Evolutionary conservation across 2,888 invertebrate genomes (phyloP).

Genomic region (Drosophila quinaria): DNA sequence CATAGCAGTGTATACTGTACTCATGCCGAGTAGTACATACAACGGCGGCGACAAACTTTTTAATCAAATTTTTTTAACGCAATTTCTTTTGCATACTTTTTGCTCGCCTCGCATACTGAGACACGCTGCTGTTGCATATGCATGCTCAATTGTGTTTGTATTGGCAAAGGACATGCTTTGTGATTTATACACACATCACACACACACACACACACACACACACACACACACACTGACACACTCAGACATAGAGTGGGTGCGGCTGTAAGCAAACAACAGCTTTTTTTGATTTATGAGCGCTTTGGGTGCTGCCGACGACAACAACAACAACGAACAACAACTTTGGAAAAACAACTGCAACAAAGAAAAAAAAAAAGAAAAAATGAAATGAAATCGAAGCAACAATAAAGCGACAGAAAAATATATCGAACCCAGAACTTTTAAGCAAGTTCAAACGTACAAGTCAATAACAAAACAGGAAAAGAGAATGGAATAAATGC

Average conservation of each 20-base stretch:
- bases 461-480: slow-evolving; percentile 41
- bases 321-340: slow-evolving; percentile 19
- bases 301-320: slow-evolving; percentile 66
- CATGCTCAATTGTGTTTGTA: slow-evolving; percentile 77
- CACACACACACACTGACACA: slow-evolving; percentile 50
- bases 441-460: slow-evolving; percentile 55
- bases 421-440: slow-evolving; percentile 67
- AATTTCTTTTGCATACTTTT: slow-evolving; percentile 73
- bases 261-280: slow-evolving; percentile 76
- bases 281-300: slow-evolving; percentile 79
- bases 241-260: slow-evolving; percentile 40
- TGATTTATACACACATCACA: slow-evolving; percentile 78
- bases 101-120: slow-evolving; percentile 40
- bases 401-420: slow-evolving; percentile 52
- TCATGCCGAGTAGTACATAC: slow-evolving; percentile 10
- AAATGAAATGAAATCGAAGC: slow-evolving; percentile 21
- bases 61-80: slow-evolving; percentile 79
- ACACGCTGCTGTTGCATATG: slow-evolving; percentile 64
- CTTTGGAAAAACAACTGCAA: slow-evolving; percentile 24
- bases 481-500: slow-evolving; percentile 6
- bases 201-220: slow-evolving; percentile 55
- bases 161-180: slow-evolving; percentile 82
- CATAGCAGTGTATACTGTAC: slow-evolving; percentile 16
- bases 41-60: slow-evolving; percentile 75
- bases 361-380: slow-evolving; percentile 29